Percentiles rank a stretch among this genome's conserved stretches.
phyloP scores from a whole-genome alignment of 1,140 invertebrate genomes.

The Formica exsecta region DNA sequence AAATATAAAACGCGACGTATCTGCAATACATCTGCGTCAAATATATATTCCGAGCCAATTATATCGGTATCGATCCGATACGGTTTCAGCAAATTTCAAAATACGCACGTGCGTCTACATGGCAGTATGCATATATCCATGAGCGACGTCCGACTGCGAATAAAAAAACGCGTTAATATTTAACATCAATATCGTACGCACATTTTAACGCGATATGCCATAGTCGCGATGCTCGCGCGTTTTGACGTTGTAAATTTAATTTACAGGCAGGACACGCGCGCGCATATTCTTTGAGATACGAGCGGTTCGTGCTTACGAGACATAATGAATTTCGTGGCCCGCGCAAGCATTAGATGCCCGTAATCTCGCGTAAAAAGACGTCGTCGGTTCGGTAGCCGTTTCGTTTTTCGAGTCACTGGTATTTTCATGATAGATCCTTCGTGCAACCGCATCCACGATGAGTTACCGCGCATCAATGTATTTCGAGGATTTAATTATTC shows the following conservation, averaged over 20 bases:
- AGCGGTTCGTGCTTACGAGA: slow-evolving; percentile 58
- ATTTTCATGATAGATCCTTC: slow-evolving; percentile 46
- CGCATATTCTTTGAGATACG: slow-evolving; percentile 70
- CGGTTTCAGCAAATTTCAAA: slow-evolving; percentile 47
- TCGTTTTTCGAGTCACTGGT: slow-evolving; percentile 38
- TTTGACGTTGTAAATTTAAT: slow-evolving; percentile 55
- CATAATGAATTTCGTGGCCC: slow-evolving; percentile 53
- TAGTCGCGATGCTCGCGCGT: slow-evolving; percentile 29
- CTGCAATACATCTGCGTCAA: slow-evolving; percentile 21
- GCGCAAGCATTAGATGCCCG: slow-evolving; percentile 31
- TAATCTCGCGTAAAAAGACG: slow-evolving; percentile 43
- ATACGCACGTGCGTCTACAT: slow-evolving; percentile 33
- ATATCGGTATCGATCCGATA: slow-evolving; percentile 40
- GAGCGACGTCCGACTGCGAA: neutral
- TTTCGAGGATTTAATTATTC: slow-evolving; percentile 80
- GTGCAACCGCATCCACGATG: slow-evolving; percentile 46
- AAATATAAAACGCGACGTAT: slow-evolving; percentile 51
- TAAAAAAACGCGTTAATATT: slow-evolving; percentile 59
- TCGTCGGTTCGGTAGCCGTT: slow-evolving; percentile 24
- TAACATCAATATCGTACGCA: slow-evolving; percentile 29
- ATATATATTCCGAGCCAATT: slow-evolving; percentile 41
- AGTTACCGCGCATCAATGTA: slow-evolving; percentile 65
- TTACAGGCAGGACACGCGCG: slow-evolving; percentile 49
- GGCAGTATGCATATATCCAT: neutral
- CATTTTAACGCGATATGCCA: slow-evolving; percentile 37